Base-by-base conservation (phyloP, 92 coral and sea anemone species). In the Heliopora coerulea region DNA sequence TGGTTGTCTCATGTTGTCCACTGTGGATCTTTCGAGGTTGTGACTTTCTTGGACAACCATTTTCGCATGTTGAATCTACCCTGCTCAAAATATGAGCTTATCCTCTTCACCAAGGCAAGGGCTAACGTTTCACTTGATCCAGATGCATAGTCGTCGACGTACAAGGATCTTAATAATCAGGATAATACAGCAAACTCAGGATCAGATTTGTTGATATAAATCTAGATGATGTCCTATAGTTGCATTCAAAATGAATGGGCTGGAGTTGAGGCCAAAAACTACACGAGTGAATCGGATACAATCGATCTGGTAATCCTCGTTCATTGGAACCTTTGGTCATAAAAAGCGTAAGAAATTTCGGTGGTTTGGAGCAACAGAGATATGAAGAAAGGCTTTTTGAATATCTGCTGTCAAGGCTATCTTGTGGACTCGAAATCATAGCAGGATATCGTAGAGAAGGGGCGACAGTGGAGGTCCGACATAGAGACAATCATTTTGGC, bases 181-280 rank as follows among this genome's bases (percentile, higher is more conserved):
- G n/a, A n/a, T n/a, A n/a, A n/a, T 37, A 37, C 42, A 11, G 17
- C 58, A 23, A 25, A 25, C 10, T 59, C 40, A 25, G 65, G 65
- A 32, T 59, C 65, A 25, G 33, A 14, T n/a, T 20, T 25, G 27
- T 8, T 26, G 24, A 49, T 46, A 78, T 56, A 12, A 30, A 61
- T 78, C 31, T 19, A 42, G 17, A 30, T 82, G 84, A 63, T 65
- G 39, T 34, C 63, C 34, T 4, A 80, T 39, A 34, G 84, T 85
- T 33, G 83, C 86, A 62, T 81, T 85, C 49, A 75, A 56, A 32
- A 85, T 30, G 60, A 82, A 82, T 20, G 82, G 86, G 57, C 86
- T 85, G 34, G 83, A 85, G 26, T 82, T 81, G 26, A 80, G 54
- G 3, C 86, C 81, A 57, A 77, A 73, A 3, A 85, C 88, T 33